Evolutionary conservation across 2,888 invertebrate genomes (phyloP).

Genomic region (Leptodirus hochenwartii): DNA sequence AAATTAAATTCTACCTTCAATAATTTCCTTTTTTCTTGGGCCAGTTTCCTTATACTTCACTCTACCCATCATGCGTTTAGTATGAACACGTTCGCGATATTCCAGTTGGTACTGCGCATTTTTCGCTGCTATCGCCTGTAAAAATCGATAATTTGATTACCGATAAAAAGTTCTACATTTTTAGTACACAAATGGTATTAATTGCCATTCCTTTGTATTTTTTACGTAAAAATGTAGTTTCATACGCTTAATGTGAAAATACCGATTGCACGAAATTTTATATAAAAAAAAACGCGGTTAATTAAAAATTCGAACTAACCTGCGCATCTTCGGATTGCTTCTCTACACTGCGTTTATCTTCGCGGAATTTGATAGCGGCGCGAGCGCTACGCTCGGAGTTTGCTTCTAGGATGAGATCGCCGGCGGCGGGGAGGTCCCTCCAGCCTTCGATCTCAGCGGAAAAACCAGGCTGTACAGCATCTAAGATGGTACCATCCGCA

Average conservation of each 20-base stretch:
- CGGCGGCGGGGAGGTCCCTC: slow-evolving; percentile 75
- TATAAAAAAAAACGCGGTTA: too few species aligned
- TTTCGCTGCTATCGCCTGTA: slow-evolving; percentile 45
- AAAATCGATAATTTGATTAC: too few species aligned
- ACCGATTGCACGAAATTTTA: too few species aligned
- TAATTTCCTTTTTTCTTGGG: slow-evolving; percentile 37
- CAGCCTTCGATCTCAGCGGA: slow-evolving; percentile 84
- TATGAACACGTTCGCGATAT: slow-evolving; percentile 42
- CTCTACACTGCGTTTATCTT: slow-evolving; percentile 35
- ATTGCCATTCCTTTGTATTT: too few species aligned
- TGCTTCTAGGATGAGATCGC: slow-evolving; percentile 75
- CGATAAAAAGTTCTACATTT: too few species aligned
- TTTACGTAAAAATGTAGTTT: too few species aligned
- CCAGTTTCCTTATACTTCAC: slow-evolving; percentile 34
- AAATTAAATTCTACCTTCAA: slow-evolving; percentile 16
- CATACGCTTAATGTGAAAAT: too few species aligned
- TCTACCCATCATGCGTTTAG: slow-evolving; percentile 42
- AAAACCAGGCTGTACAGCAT: slow-evolving; percentile 55
- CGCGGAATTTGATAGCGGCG: slow-evolving; percentile 28
- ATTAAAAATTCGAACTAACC: too few species aligned
- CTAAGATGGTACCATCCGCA: slow-evolving; percentile 48
- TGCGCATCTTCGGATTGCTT: slow-evolving; percentile 43
- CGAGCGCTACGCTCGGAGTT: slow-evolving; percentile 24
- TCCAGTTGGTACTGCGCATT: slow-evolving; percentile 41
- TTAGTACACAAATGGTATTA: too few species aligned